A percentile compares a stretch with the other conserved stretches of the same genome.
Evolutionary conservation across 2,888 invertebrate species (phyloP).

Genomic region (Cryptus viduatorius): DNA sequence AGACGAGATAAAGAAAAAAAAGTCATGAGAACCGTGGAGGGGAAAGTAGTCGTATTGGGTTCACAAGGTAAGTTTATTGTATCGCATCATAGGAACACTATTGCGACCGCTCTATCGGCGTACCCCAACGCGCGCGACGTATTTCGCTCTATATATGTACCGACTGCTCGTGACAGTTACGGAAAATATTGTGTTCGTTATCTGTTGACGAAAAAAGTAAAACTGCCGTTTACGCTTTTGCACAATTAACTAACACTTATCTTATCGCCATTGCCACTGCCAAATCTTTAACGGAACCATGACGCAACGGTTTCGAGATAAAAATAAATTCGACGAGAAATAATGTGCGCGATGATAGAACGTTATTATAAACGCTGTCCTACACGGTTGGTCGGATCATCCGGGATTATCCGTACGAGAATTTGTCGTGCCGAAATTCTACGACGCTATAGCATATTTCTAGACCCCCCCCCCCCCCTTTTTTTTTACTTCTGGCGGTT

Average conservation of each 20-base stretch:
- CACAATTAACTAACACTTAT: too few relatives aligned
- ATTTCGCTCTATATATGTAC: not conserved
- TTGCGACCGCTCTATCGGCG: constrained; percentile 1
- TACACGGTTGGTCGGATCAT: constrained; percentile 36
- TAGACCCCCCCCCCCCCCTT: not conserved
- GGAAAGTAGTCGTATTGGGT: constrained; percentile 94
- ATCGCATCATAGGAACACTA: not conserved
- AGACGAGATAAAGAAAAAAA: constrained; percentile 41
- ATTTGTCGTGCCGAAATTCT: constrained; percentile 42
- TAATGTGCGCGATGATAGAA: not conserved
- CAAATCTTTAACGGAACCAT: not conserved
- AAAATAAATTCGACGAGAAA: not conserved
- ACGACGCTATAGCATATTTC: not conserved
- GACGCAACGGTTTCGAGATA: not conserved
- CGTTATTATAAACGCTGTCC: constrained; percentile 21
- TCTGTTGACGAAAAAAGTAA: not conserved
- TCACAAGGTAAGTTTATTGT: constrained; percentile 88
- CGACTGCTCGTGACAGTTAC: not conserved
- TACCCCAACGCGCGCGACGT: constrained; percentile 9
- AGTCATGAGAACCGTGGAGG: constrained; percentile 91
- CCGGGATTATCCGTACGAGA: constrained; percentile 48
- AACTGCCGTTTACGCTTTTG: not conserved
- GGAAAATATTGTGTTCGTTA: not conserved
- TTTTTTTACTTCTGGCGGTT: not conserved
- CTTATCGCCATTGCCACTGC: not conserved